Evolutionary conservation across 2,888 invertebrate genomes (phyloP), one percentile per base, ranked within the genome.

Genomic region (Drosophila siamana): DNA sequence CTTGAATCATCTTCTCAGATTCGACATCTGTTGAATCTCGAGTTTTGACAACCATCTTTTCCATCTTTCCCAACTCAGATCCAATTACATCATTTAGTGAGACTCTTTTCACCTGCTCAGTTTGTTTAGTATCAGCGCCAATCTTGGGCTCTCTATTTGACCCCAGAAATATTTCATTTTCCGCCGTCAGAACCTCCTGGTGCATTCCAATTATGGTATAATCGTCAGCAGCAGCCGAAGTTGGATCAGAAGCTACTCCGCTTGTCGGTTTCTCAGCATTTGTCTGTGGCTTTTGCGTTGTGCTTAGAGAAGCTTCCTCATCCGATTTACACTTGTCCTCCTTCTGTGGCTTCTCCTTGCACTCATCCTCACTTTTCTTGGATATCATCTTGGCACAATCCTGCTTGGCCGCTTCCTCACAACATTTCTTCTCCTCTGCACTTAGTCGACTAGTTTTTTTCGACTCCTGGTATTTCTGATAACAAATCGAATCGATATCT

Each of bases 121-220:
- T 24, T 51, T 13, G 5, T 13, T 22, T 28, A 30, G 4, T n/a
- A 4, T 30, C 3, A 1, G 9, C 30, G 9, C 11, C 11, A 2
- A 2, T n/a, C n/a, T 16, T 8, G 5, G 41, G 8, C 40, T 11
- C 0, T 15, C 1, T 4, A 0, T 54, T 54, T 11, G 22, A 13
- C 6, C 44, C 55, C 22, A 55, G 24, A 33, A 33, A 22, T 9
- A 30, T 47, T 6, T 64, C 19, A 3, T 36, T 38, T 9, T 46
- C 52, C 2, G 16, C 60, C 11, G 60, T 50, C 11, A 52, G 11
- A 13, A 8, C 7, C 28, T 54, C 46, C 11, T 62, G 52, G 11
- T 46, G 52, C 52, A 52, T 44, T 2, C 60, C 60, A 11, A 61
- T 26, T 13, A 51, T 26, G 5, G 51, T 52, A 11, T 36, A 24